Evolutionary conservation across 2,113 vertebrate genomes (phyloP).

Genomic region (Erythrolamprus reginae): DNA sequence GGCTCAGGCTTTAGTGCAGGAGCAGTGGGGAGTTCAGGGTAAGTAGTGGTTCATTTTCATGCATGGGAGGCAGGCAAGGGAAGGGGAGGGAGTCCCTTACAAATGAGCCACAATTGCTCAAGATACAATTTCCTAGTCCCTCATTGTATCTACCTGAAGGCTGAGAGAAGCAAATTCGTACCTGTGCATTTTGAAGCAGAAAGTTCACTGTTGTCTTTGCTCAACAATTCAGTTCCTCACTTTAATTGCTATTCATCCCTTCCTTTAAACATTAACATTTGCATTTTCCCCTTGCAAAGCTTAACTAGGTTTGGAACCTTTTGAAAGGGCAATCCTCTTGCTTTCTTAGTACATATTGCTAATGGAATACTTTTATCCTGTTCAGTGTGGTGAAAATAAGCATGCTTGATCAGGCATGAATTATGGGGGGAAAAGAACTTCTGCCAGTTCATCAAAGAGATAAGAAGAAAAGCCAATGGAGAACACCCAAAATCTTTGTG

Average conservation of each 20-base stretch:
- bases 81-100: no score
- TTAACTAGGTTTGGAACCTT: not conserved
- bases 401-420: not conserved
- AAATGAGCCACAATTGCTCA: not conserved
- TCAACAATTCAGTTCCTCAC: not conserved
- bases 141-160: not conserved
- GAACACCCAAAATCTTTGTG: not conserved
- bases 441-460: not conserved
- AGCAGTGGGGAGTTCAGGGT: no score
- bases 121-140: not conserved
- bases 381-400: not conserved
- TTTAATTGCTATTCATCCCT: not conserved
- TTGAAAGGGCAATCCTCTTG: not conserved
- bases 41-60: no score
- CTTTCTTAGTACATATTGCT: not conserved
- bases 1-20: no score
- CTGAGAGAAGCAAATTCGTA: not conserved
- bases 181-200: not conserved
- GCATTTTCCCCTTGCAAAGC: not conserved
- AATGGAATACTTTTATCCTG: not conserved
- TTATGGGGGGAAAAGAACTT: not conserved
- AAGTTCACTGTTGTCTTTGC: not conserved
- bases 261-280: not conserved
- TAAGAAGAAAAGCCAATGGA: not conserved
- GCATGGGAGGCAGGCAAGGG: no score